phyloP scores from a whole-genome alignment of 2,113 vertebrate species.

The Gobiocypris rarus region DNA sequence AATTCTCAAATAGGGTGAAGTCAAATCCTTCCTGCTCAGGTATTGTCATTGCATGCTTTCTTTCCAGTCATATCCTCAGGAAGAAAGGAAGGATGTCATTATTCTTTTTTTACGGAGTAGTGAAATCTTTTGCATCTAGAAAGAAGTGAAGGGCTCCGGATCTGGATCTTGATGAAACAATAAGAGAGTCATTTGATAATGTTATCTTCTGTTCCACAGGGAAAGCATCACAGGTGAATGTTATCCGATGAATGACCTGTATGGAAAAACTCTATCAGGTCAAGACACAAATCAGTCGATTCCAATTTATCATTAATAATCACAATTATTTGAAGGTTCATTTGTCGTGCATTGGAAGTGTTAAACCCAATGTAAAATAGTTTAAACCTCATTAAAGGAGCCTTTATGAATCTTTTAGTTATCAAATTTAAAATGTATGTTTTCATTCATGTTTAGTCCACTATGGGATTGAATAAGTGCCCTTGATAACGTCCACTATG shows the following conservation, averaged over 20 bases:
- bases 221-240: too few relatives aligned
- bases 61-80: conserved; percentile 5
- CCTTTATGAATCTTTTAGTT: too few relatives aligned
- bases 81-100: not conserved
- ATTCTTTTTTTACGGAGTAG: not conserved
- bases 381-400: too few relatives aligned
- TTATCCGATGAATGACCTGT: too few relatives aligned
- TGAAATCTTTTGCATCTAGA: not conserved
- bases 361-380: not conserved
- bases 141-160: not conserved
- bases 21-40: conserved; percentile 24
- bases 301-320: not conserved
- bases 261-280: not conserved
- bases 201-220: not conserved
- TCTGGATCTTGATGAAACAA: not conserved
- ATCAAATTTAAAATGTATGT: too few relatives aligned
- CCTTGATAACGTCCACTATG: too few relatives aligned
- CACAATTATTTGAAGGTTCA: not conserved
- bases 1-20: not conserved
- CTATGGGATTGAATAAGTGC: too few relatives aligned
- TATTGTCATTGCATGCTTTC: not conserved
- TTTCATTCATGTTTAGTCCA: too few relatives aligned
- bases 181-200: not conserved
- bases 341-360: not conserved
- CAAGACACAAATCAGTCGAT: not conserved